These are phyloP conservation scores for Heterohyrax brucei DNA, from an alignment of 2,797 vertebrate genomes.

Conservation along the genomic window DNA sequence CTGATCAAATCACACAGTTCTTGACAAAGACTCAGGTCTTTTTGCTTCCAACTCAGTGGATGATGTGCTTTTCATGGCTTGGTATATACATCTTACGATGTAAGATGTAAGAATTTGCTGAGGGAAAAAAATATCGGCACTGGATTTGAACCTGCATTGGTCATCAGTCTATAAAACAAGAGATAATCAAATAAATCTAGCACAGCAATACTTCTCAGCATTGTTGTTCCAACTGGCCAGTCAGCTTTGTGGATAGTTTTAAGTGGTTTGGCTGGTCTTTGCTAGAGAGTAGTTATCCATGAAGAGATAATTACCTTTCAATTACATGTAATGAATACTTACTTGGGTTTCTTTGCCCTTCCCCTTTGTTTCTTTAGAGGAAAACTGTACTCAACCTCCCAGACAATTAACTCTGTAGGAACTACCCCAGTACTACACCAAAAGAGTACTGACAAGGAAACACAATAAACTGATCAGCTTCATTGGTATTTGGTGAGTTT, in stretches of 20 bases:
- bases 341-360: conserved; percentile 57
- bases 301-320: conserved; percentile 79
- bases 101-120: not conserved
- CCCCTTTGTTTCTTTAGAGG: conserved; percentile 10
- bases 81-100: not conserved
- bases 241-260: not conserved
- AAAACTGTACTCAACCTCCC: conserved; percentile 46
- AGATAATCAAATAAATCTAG: conserved; percentile 72
- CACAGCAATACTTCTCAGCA: conserved; percentile 72
- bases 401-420: conserved; percentile 63
- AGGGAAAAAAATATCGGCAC: not conserved
- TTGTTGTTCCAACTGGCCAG: conserved; percentile 60
- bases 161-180: conserved; percentile 51
- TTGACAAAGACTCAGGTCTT: conserved; percentile 51
- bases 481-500: not conserved
- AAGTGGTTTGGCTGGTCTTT: conserved; percentile 32
- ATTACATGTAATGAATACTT: conserved; percentile 65
- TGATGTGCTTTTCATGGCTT: conserved; percentile 30
- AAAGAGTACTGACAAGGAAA: conserved; percentile 59
- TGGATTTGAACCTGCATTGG: conserved; percentile 35
- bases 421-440: not conserved
- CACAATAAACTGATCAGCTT: not conserved
- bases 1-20: conserved; percentile 51
- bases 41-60: conserved; percentile 29
- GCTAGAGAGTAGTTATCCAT: conserved; percentile 60